Percentiles rank a stretch among this genome's conserved stretches.
Conservation (phyloP, 2,797 vertebrate genomes). For the Cygnus olor region DNA sequence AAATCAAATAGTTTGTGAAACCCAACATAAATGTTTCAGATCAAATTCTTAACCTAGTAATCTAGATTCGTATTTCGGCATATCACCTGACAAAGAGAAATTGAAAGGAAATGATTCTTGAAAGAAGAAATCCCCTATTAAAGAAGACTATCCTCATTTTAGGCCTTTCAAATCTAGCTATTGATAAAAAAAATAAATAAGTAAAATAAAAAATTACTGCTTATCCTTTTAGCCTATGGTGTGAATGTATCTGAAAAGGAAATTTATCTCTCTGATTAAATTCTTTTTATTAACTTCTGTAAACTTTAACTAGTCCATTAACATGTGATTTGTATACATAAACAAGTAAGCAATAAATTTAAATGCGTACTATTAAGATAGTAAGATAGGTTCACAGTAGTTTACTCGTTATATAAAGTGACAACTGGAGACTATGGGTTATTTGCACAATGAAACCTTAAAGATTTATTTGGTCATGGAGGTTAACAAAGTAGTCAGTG, state of each 20-base stretch:
- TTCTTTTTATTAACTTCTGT: neutral
- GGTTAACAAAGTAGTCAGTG: neutral
- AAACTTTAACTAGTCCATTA: neutral
- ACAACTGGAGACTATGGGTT: neutral
- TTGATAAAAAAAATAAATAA: neutral
- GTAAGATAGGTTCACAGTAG: neutral
- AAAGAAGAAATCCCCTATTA: neutral
- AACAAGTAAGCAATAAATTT: neutral
- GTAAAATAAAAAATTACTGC: neutral
- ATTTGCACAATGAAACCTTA: neutral
- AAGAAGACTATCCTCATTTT: neutral
- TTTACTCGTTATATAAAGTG: neutral
- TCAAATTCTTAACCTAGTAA: neutral
- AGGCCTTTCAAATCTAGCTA: neutral
- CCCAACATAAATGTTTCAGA: neutral
- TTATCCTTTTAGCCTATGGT: neutral
- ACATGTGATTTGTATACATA: neutral
- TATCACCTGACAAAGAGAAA: neutral
- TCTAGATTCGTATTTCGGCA: neutral
- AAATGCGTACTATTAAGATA: neutral
- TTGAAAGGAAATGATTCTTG: neutral
- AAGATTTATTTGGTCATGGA: neutral
- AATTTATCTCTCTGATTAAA: neutral
- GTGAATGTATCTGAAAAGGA: neutral
- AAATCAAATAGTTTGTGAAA: neutral